These are phyloP conservation scores for Megaleporinus macrocephalus DNA, from an alignment of 2,113 vertebrate species.

Conservation along the genomic window DNA sequence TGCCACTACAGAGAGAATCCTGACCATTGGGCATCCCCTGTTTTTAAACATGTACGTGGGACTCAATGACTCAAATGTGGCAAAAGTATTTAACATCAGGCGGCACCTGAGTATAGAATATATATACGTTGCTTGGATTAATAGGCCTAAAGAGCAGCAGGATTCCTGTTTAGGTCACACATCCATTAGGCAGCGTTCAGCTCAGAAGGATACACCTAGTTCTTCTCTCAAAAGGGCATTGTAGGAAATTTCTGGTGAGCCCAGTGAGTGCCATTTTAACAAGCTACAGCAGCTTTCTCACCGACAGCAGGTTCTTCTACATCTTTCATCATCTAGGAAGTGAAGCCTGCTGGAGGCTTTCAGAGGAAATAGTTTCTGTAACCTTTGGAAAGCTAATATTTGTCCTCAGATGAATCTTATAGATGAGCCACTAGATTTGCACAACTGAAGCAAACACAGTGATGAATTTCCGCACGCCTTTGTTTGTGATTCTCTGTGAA, in stretches of 20 bases:
- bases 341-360: neutral
- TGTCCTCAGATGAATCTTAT: neutral
- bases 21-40: too few relatives aligned
- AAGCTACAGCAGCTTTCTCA: neutral
- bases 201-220: neutral
- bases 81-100: too few relatives aligned
- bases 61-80: too few relatives aligned
- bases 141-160: too few relatives aligned
- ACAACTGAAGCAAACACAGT: neutral
- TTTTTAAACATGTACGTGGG: too few relatives aligned
- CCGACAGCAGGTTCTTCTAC: neutral
- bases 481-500: neutral
- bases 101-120: too few relatives aligned
- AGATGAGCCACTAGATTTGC: neutral
- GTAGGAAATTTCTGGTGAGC: neutral
- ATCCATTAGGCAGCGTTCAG: neutral
- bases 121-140: too few relatives aligned
- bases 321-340: neutral
- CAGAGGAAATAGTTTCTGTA: neutral
- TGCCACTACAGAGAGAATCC: too few relatives aligned
- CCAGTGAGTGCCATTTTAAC: conserved; percentile 5
- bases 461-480: neutral
- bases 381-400: neutral
- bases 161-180: neutral
- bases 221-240: neutral